Percentiles rank a stretch among this genome's conserved stretches.
Conservation (phyloP, 2,113 vertebrate genomes). For the Paratilapia polleni region DNA sequence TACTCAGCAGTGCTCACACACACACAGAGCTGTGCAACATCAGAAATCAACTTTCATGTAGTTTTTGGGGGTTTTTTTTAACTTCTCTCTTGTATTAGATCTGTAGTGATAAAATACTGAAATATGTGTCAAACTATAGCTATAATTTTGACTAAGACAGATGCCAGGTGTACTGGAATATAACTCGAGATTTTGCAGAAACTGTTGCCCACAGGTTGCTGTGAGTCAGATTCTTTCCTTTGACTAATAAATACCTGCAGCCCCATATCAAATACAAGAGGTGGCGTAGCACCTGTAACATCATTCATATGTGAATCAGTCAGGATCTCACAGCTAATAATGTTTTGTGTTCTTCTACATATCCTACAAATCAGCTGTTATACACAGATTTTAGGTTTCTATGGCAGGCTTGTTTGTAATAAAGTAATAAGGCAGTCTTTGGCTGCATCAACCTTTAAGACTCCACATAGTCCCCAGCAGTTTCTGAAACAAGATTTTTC, state of each 20-base stretch:
- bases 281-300: too few species aligned
- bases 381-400: neutral
- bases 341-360: neutral
- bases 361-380: neutral
- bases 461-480: neutral
- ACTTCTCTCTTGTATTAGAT: neutral
- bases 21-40: neutral
- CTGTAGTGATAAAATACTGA: neutral
- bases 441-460: neutral
- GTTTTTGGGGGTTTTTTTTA: neutral
- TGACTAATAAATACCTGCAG: neutral
- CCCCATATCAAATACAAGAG: neutral
- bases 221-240: neutral
- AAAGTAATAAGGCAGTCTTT: neutral
- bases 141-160: neutral
- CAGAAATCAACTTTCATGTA: neutral
- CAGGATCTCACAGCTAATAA: neutral
- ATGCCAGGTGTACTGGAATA: neutral
- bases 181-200: neutral
- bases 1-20: neutral
- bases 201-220: neutral
- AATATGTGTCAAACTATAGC: neutral
- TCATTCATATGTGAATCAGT: neutral
- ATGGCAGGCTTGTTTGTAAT: neutral
- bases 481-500: neutral